Evolutionary conservation across 2,888 invertebrate genomes (phyloP).

Genomic region (Stegophylla sp.): DNA sequence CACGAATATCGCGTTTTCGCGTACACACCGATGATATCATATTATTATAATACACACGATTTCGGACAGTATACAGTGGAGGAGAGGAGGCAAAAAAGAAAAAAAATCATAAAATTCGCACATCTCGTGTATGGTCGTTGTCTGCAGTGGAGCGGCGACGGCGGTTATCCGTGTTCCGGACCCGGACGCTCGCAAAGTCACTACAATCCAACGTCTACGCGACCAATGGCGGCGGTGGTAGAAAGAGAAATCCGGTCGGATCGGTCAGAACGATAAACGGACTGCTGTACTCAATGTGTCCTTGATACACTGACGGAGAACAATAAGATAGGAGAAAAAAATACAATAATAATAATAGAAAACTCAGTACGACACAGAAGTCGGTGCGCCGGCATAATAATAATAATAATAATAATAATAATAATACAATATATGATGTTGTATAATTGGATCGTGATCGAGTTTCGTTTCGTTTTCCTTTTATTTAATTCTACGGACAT

Average conservation of each 20-base stretch:
- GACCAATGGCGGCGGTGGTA: background rate
- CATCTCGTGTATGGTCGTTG: conserved; percentile 10
- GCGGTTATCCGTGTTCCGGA: conserved; percentile 15
- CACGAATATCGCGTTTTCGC: background rate
- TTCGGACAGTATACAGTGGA: background rate
- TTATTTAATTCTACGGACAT: background rate
- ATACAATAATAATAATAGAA: background rate
- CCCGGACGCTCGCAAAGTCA: conserved; percentile 26
- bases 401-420: no score
- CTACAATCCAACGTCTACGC: background rate
- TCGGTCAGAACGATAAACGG: conserved; percentile 45
- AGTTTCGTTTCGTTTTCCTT: conserved; percentile 41
- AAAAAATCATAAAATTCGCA: conserved; percentile 16
- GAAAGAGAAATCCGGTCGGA: conserved; percentile 55
- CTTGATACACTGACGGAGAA: conserved; percentile 53
- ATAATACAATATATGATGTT: background rate
- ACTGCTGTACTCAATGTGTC: conserved; percentile 47
- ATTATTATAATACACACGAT: background rate
- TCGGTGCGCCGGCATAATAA: background rate
- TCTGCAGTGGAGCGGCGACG: no score
- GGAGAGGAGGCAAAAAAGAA: background rate
- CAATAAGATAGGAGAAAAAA: conserved; percentile 12
- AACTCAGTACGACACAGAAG: background rate
- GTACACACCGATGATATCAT: background rate
- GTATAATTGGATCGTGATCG: conserved; percentile 50